Conservation (phyloP, 2,797 vertebrate species). For the Alfaro cultratus region DNA sequence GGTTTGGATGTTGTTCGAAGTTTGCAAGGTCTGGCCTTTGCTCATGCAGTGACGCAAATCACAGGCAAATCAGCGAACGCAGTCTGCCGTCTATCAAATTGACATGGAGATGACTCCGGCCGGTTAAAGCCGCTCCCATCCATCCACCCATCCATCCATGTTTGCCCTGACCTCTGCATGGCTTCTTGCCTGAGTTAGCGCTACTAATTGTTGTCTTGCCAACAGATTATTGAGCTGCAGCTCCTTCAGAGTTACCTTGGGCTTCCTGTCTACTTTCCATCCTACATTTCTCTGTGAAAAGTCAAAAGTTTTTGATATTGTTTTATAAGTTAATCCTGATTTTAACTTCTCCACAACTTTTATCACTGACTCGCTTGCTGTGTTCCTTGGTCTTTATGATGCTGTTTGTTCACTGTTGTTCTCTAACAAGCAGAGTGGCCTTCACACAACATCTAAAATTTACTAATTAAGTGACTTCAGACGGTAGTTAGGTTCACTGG, state of each 20-base stretch:
- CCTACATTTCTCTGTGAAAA: neutral
- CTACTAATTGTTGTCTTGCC: neutral
- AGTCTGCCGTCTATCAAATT: no score
- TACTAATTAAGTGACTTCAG: neutral
- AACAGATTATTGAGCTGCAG: neutral
- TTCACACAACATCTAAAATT: neutral
- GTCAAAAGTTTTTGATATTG: neutral
- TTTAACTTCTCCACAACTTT: neutral
- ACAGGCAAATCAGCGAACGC: no score
- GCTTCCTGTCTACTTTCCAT: neutral
- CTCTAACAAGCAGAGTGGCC: neutral
- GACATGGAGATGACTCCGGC: no score
- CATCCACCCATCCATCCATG: neutral
- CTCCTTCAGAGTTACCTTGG: neutral
- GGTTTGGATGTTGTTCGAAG: no score
- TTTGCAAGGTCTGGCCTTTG: no score
- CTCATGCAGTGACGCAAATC: no score
- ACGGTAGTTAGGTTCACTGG: neutral
- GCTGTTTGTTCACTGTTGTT: neutral
- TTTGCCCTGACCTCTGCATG: neutral
- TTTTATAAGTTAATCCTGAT: neutral
- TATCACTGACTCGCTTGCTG: no score
- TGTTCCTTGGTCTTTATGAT: no score
- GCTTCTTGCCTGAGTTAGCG: neutral
- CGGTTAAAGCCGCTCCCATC: no score